phyloP scores from a whole-genome alignment of 1,140 invertebrate species.

The Pristionchus pacificus region DNA sequence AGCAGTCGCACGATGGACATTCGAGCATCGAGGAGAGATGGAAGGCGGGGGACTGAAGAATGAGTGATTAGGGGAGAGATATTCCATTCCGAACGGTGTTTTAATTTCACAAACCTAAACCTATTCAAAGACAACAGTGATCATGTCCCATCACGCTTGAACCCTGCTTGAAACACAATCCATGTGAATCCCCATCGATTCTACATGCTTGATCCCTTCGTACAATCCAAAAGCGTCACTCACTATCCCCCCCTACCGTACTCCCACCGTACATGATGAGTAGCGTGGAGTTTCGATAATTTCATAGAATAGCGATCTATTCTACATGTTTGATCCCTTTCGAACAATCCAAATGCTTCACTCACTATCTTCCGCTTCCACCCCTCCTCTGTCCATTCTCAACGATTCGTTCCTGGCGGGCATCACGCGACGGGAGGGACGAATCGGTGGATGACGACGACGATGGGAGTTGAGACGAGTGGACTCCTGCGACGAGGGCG shows the following conservation, averaged over 20 bases:
- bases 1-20: slow-evolving; percentile 28
- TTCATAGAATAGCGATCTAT: too few relatives aligned
- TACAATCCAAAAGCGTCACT: too few relatives aligned
- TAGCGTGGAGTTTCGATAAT: too few relatives aligned
- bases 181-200: too few relatives aligned
- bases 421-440: slow-evolving; percentile 18
- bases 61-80: slow-evolving; percentile 5
- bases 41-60: slow-evolving; percentile 25
- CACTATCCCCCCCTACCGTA: too few relatives aligned
- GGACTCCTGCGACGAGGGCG: slow-evolving; percentile 2
- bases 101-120: slow-evolving; percentile 1
- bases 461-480: neutral
- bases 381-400: slow-evolving; percentile 30
- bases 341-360: too few relatives aligned
- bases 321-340: too few relatives aligned
- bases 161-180: too few relatives aligned
- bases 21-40: slow-evolving; percentile 21
- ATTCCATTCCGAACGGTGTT: neutral
- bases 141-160: too few relatives aligned
- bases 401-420: slow-evolving; percentile 31
- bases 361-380: slow-evolving; percentile 8
- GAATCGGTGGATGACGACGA: slow-evolving; percentile 11
- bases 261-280: too few relatives aligned
- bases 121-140: too few relatives aligned
- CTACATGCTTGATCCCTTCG: too few relatives aligned